Conservation (phyloP, 2,797 vertebrate genomes). For the Trichosurus vulpecula region DNA sequence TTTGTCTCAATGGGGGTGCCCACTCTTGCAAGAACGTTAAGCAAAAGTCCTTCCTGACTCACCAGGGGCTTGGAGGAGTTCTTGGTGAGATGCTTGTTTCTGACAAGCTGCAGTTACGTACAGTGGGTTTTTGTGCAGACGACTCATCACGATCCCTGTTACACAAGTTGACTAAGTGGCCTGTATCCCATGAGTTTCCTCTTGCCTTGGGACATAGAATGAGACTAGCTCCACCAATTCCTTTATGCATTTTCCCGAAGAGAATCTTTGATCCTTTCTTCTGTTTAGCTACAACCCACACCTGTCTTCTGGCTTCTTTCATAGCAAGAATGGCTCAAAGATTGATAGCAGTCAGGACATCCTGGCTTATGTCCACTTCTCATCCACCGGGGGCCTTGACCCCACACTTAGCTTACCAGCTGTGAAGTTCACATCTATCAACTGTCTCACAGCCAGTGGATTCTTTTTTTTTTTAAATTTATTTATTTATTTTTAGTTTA, state of each 20-base stretch:
- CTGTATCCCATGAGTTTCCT: neutral
- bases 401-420: neutral
- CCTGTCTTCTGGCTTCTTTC: neutral
- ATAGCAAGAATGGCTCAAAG: neutral
- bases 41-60: no score
- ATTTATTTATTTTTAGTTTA: no score
- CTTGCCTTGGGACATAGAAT: neutral
- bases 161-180: neutral
- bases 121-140: neutral
- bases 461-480: no score
- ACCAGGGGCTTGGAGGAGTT: no score
- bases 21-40: no score
- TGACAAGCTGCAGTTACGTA: neutral
- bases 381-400: neutral
- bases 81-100: no score
- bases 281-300: neutral
- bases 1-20: no score
- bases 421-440: neutral
- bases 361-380: neutral
- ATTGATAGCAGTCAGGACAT: neutral
- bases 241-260: neutral
- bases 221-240: neutral
- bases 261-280: neutral
- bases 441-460: neutral
- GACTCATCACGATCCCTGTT: neutral